Base-by-base conservation (phyloP, 1,140 invertebrate genomes). In the Drosophila equinoxialis region DNA sequence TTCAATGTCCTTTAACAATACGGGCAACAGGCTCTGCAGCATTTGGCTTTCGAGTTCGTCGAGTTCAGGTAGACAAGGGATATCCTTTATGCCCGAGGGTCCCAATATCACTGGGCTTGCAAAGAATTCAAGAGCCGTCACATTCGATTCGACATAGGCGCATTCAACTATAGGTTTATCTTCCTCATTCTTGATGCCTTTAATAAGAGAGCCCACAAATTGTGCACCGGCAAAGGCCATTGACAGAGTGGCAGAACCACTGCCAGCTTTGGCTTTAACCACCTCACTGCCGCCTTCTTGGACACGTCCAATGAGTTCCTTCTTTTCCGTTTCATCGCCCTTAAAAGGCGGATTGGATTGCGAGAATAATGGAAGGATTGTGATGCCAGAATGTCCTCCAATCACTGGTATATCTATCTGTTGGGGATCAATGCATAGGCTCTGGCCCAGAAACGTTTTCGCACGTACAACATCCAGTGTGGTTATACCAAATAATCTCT, bases 221-320 rank as follows among this genome's bases (percentile, higher is more conserved):
- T 96, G 93, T 3, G 97, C 97, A 20, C 97, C 98, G 45, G 99
- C 98, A 93, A 95, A 98, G 0, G 98, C 98, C 99, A 99, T 99
- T 0, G 98, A 99, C 4, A 99, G 93, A 1, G 98, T 99, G 6
- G 98, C 98, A 4, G 98, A 99, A 26, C 98, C 98, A 55, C 96
- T 96, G 72, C 98, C 98, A 73, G 97, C 97, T 93, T 99, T 99
- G 8, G 98, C 98, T 92, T 99, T 98, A 5, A 99, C 98, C 37
- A 99, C 98, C 93, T 99, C 98, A 48, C 98, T 99, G 74, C 98
- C 98, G 65, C 98, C 99, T 92, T 99, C 98, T 93, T 97, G 96
- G 77, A 99, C 98, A 74, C 97, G 95, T 65, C 94, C 93, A 1
- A 97, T 97, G 11, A 99, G 92, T 6, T 95, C 95, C 71, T 96